Evolutionary conservation across 1,140 invertebrate genomes (phyloP).

Genomic region (Anastrepha obliqua): DNA sequence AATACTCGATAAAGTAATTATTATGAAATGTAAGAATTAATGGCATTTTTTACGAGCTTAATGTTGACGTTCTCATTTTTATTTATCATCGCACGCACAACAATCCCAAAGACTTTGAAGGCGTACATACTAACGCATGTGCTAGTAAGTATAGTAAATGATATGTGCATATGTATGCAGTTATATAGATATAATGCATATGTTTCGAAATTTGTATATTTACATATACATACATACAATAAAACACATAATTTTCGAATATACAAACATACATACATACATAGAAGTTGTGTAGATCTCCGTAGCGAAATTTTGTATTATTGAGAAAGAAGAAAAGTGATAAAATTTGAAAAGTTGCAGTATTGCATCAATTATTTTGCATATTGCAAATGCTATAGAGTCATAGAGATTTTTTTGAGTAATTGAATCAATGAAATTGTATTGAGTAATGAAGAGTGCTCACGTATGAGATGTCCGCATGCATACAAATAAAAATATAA

Average conservation of each 20-base stretch:
- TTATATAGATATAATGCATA: not conserved
- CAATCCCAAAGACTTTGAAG: too few species aligned
- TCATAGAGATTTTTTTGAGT: not conserved
- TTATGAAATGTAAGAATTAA: too few species aligned
- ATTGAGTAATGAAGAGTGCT: not conserved
- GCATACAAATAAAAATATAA: not conserved
- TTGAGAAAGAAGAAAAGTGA: not conserved
- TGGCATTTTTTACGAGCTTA: too few species aligned
- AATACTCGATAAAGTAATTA: too few species aligned
- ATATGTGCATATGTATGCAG: not conserved
- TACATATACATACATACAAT: not conserved
- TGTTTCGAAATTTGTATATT: not conserved
- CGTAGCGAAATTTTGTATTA: constrained; percentile 24
- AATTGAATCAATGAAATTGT: constrained; percentile 30
- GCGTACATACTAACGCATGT: too few species aligned
- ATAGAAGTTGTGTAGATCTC: constrained; percentile 3
- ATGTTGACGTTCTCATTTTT: too few species aligned
- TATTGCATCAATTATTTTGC: constrained; percentile 37
- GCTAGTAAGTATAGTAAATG: too few species aligned
- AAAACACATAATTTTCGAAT: constrained; percentile 14
- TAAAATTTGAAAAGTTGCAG: constrained; percentile 18
- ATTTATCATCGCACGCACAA: too few species aligned
- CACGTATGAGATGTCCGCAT: not conserved
- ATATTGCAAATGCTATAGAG: constrained; percentile 4
- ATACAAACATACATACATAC: not conserved